phyloP scores from a whole-genome alignment of 2,888 invertebrate genomes.

The Frankliniella intonsa region DNA sequence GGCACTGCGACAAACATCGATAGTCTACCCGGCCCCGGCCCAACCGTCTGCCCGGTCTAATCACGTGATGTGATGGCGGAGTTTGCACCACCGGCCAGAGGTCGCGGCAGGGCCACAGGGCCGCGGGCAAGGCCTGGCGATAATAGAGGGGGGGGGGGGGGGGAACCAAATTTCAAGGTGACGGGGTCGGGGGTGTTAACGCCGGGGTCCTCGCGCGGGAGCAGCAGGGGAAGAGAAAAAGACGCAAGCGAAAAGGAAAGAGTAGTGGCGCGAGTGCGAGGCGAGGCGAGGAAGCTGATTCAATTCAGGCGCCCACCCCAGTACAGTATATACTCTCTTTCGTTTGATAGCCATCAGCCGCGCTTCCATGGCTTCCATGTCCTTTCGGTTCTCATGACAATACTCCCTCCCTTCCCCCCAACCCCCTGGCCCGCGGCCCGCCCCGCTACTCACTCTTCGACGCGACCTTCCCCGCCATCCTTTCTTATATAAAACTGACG shows the following conservation, averaged over 20 bases:
- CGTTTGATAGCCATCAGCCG: background rate
- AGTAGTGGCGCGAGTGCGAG: background rate
- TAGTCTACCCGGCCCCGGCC: too few species aligned
- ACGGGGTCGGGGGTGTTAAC: background rate
- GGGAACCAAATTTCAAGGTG: background rate
- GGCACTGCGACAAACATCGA: too few species aligned
- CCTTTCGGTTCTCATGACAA: slow-evolving; percentile 6
- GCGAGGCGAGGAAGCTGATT: too few species aligned
- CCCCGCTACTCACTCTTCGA: background rate
- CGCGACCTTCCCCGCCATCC: background rate
- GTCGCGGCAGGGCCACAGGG: too few species aligned
- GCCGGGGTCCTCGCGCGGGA: background rate
- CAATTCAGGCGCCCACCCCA: too few species aligned
- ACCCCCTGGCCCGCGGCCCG: background rate
- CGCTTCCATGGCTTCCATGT: background rate
- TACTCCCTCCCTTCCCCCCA: background rate
- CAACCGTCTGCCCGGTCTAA: too few species aligned
- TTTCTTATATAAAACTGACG: background rate
- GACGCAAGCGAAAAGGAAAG: background rate
- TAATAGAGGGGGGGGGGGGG: background rate
- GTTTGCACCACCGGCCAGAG: too few species aligned
- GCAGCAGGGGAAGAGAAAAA: too few species aligned
- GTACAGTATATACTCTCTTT: background rate
- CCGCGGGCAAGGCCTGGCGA: background rate
- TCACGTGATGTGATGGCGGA: too few species aligned